These are phyloP conservation scores for Pangasius sanitwongsei DNA, from an alignment of 2,797 vertebrate genomes.

Conservation along the genomic window DNA sequence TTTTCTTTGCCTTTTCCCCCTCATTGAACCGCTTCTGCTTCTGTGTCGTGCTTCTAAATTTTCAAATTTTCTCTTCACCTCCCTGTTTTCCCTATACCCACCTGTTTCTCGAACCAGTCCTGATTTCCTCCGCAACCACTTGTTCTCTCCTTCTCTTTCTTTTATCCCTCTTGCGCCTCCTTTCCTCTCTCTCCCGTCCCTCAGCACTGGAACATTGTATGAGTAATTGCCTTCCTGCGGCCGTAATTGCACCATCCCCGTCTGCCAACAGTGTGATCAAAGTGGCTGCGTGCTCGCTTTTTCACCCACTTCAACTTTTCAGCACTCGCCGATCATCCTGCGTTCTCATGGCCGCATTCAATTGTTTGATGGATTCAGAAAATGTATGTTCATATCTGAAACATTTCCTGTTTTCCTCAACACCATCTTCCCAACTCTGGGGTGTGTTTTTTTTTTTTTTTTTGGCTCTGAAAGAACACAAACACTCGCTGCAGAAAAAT, in stretches of 20 bases:
- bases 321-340: slow-evolving; percentile 59
- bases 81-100: slow-evolving; percentile 11
- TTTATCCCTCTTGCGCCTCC: not conserved
- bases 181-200: slow-evolving; percentile 28
- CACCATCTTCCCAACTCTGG: slow-evolving; percentile 48
- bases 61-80: not conserved
- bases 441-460: not conserved
- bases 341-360: slow-evolving; percentile 36
- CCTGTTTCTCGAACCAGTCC: not conserved
- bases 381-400: not conserved
- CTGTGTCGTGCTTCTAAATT: not conserved
- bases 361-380: slow-evolving; percentile 63
- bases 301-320: slow-evolving; percentile 62
- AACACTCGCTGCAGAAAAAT: slow-evolving; percentile 46
- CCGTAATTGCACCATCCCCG: slow-evolving; percentile 73
- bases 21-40: not conserved
- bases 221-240: slow-evolving; percentile 85
- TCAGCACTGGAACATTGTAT: slow-evolving; percentile 84
- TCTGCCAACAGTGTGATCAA: slow-evolving; percentile 78
- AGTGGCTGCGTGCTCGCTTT: slow-evolving; percentile 70
- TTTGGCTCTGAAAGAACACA: slow-evolving; percentile 52
- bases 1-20: slow-evolving; percentile 13
- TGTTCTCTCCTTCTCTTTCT: slow-evolving; percentile 6
- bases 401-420: not conserved
- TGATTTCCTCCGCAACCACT: slow-evolving; percentile 8